These are phyloP conservation scores for Carposina sasakii DNA, from an alignment of 1,140 invertebrate species.

Conservation along the genomic window DNA sequence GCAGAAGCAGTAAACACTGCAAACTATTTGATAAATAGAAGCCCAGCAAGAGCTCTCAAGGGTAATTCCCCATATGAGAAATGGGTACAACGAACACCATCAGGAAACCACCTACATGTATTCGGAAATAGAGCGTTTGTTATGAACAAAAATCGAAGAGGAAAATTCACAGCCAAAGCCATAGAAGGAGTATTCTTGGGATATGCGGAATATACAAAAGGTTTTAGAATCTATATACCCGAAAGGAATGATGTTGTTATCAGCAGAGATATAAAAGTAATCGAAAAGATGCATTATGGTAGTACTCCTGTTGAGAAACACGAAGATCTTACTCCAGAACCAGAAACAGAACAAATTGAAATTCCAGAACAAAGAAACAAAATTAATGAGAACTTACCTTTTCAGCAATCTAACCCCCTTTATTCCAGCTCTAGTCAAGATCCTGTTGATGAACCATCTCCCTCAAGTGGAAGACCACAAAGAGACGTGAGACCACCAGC, in stretches of 20 bases:
- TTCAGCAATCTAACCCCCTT: too few species aligned
- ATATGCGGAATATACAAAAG: neutral
- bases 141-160: neutral
- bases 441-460: too few species aligned
- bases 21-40: constrained; percentile 12
- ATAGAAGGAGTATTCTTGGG: constrained; percentile 2
- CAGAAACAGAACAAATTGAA: too few species aligned
- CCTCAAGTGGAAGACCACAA: too few species aligned
- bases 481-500: too few species aligned
- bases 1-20: constrained; percentile 59
- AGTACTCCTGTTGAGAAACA: too few species aligned
- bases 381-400: too few species aligned
- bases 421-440: too few species aligned
- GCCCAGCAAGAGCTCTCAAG: constrained; percentile 2
- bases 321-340: too few species aligned
- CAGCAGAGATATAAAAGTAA: constrained; percentile 2
- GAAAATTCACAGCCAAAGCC: constrained; percentile 2
- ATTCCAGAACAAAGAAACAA: too few species aligned
- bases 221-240: neutral
- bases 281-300: too few species aligned
- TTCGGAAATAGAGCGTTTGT: neutral
- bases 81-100: constrained; percentile 11
- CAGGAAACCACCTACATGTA: constrained; percentile 3
- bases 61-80: constrained; percentile 5
- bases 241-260: neutral